These are phyloP conservation scores for Ametastegia equiseti DNA, from an alignment of 2,888 invertebrate species.

Conservation along the genomic window DNA sequence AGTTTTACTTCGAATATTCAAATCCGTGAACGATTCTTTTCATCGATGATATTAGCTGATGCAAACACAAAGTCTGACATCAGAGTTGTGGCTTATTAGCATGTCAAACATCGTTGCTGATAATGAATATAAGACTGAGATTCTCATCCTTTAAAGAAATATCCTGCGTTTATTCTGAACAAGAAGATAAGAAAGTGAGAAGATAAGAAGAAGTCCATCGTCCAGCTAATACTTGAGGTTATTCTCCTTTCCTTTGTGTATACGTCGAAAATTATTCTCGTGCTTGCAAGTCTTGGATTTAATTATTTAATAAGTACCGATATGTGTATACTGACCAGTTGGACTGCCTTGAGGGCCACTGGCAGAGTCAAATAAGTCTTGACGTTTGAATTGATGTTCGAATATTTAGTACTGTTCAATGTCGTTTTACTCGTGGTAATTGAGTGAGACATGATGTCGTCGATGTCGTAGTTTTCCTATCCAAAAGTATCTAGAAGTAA, in stretches of 20 bases:
- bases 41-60: background rate
- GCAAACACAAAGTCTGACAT: background rate
- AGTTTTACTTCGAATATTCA: background rate
- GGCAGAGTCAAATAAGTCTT: constrained; percentile 5
- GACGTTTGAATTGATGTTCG: background rate
- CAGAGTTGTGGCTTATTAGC: background rate
- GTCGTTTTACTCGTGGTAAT: background rate
- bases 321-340: background rate
- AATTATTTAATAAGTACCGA: background rate
- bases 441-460: constrained; percentile 2
- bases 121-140: background rate
- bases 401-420: background rate
- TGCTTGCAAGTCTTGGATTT: background rate
- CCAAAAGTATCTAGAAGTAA: background rate
- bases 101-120: background rate
- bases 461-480: background rate
- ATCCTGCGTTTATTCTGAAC: no score
- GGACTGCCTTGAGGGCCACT: constrained; percentile 12
- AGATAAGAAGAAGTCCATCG: background rate
- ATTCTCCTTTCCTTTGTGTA: background rate
- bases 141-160: background rate
- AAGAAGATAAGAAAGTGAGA: background rate
- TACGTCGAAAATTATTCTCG: background rate
- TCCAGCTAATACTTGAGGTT: background rate
- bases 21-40: background rate